phyloP scores from a whole-genome alignment of 1,140 invertebrate genomes.

The Drosophila tsacasi region DNA sequence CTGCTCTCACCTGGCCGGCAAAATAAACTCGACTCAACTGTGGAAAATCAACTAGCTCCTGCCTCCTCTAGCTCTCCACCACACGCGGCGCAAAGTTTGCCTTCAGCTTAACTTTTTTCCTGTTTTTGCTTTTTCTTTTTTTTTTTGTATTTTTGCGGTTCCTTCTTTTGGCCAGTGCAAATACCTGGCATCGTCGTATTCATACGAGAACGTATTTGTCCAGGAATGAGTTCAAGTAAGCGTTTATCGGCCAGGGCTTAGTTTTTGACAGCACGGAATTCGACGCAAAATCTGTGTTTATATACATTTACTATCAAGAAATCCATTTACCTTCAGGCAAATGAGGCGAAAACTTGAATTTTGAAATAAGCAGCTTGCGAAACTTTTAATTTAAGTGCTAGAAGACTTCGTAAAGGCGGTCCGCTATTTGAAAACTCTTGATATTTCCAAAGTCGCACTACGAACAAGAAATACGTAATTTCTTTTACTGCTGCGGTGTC shows the following conservation, averaged over 20 bases:
- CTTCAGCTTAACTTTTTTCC: conserved; percentile 52
- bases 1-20: conserved; percentile 66
- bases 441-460: background rate
- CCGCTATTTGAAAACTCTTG: background rate
- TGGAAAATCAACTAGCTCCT: conserved; percentile 74
- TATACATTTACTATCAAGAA: background rate
- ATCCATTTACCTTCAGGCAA: background rate
- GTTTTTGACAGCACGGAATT: conserved; percentile 17
- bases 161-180: conserved; percentile 50
- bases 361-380: background rate
- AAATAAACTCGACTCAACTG: conserved; percentile 81
- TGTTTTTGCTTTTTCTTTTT: background rate
- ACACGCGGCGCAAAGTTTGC: conserved; percentile 73
- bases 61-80: conserved; percentile 8
- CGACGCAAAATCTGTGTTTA: background rate
- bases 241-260: conserved; percentile 58
- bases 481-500: conserved; percentile 19
- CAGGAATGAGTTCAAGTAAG: conserved; percentile 35
- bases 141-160: conserved; percentile 32
- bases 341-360: background rate
- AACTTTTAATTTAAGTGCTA: background rate
- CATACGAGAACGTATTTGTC: conserved; percentile 26
- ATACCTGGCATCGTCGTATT: conserved; percentile 58
- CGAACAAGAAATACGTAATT: conserved; percentile 2
- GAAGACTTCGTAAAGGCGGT: background rate